Evolutionary conservation across 1,140 invertebrate genomes (phyloP), one percentile per base, ranked within the genome.

Genomic region (Lepidurus couesii): DNA sequence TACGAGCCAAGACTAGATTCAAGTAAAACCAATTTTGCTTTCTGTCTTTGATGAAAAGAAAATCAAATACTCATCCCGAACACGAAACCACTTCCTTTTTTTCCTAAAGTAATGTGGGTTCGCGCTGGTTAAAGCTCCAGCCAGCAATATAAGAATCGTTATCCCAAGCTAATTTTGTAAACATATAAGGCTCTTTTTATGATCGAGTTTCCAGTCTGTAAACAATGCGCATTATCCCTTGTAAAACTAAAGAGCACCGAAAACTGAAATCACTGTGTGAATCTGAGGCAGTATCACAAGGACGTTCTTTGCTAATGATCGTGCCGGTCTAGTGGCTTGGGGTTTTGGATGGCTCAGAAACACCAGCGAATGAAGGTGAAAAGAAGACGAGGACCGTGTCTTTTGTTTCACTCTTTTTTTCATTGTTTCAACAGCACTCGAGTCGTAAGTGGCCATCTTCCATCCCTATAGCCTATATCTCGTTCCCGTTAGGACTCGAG

Each of bases 281-380:
- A 65, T 65, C 53, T 65, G 53, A 65, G 53, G 53, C 53, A 65
- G 53, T 65, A 65, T 65, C 9, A 65, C 53, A 65, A 65, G 53
- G 53, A 65, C 53, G 53, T 65, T 65, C 53, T 65, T 34, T 65
- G 53, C 53, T 65, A 16, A 65, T 16, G 47, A 16, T 65, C 53
- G 53, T 65, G 53, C 53, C 53, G 53, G 53, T 65, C 53, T 65
- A 21, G 53, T 21, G 21, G 53, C 53, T 9, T 21, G 34, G 34
- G 34, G 34, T 34, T 34, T 34, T 34, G 0, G 34, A 34, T 34
- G 34, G 53, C 53, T 65, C 53, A 7, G n/a, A 21, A 8, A 21
- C n/a, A 34, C 34, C 34, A 34, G 34, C 53, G 6, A 65, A 65
- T 21, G 53, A 65, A 65, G 53, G 53, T 16, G 53, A 65, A 65